Evolutionary conservation across 2,797 vertebrate species (phyloP).

Genomic region (Synanceia verrucosa): DNA sequence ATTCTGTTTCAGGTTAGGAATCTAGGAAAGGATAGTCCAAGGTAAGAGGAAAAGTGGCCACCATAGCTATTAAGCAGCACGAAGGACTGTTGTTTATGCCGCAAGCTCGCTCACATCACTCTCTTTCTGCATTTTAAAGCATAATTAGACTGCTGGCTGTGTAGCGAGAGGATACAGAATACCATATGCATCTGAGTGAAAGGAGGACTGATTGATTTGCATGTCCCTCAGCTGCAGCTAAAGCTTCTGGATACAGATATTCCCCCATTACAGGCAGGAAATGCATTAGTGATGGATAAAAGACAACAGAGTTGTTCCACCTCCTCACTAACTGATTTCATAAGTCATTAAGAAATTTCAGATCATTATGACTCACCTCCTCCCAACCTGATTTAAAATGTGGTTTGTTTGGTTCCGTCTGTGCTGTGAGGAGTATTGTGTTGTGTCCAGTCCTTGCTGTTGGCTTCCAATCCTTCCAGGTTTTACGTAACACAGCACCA

Average conservation of each 20-base stretch:
- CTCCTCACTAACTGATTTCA: not conserved
- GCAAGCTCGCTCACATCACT: not conserved
- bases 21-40: not conserved
- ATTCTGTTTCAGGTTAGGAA: not conserved
- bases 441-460: not conserved
- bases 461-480: not conserved
- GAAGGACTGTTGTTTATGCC: not conserved
- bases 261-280: slow-evolving; percentile 20
- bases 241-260: not conserved
- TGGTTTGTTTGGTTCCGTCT: not conserved
- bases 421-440: not conserved
- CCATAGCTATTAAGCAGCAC: not conserved
- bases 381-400: not conserved
- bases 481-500: not conserved
- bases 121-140: not conserved
- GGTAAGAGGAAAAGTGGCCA: not conserved
- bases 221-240: not conserved
- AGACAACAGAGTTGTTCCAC: not conserved
- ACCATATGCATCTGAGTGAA: not conserved
- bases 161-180: not conserved
- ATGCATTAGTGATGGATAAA: slow-evolving; percentile 10
- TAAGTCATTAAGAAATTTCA: no score
- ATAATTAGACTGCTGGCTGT: not conserved
- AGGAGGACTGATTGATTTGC: not conserved
- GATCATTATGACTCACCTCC: not conserved